Percentiles rank a stretch among this genome's conserved stretches.
phyloP scores from a whole-genome alignment of 1,140 invertebrate genomes.

The Proctacanthus coquilletti region DNA sequence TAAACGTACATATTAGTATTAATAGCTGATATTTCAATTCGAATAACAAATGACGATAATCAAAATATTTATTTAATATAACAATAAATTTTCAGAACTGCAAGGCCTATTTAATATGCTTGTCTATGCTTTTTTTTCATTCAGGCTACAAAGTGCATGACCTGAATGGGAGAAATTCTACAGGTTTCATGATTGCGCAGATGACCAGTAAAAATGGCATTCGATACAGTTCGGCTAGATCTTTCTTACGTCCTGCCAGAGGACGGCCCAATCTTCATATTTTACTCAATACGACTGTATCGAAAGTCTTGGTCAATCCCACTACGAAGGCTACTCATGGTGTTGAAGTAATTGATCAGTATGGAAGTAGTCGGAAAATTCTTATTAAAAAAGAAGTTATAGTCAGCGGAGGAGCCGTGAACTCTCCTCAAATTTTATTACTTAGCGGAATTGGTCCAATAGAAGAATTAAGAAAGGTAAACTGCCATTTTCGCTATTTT shows the following conservation, averaged over 20 bases:
- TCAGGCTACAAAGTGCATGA: slow-evolving; percentile 63
- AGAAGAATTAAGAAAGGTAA: slow-evolving; percentile 43
- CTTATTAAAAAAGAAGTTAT: slow-evolving; percentile 64
- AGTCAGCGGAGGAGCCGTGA: slow-evolving; percentile 53
- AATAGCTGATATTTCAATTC: no score
- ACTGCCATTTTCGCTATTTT: no score
- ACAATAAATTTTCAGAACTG: no score
- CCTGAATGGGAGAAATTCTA: slow-evolving; percentile 66
- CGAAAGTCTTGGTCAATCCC: slow-evolving; percentile 50
- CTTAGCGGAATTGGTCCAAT: slow-evolving; percentile 68
- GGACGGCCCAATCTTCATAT: slow-evolving; percentile 59
- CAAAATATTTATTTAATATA: no score
- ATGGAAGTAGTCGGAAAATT: slow-evolving; percentile 40
- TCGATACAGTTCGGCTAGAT: slow-evolving; percentile 61
- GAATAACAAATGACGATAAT: no score
- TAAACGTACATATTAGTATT: background rate
- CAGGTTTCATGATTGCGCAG: slow-evolving; percentile 70
- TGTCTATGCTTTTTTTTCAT: slow-evolving; percentile 6
- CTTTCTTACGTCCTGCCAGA: slow-evolving; percentile 63
- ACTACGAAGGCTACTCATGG: slow-evolving; percentile 35
- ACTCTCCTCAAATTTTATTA: slow-evolving; percentile 68
- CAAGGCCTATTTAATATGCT: no score
- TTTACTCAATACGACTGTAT: slow-evolving; percentile 57
- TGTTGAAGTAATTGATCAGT: slow-evolving; percentile 38
- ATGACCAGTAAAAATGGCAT: slow-evolving; percentile 79